These are phyloP conservation scores for Ephestia elutella DNA, from an alignment of 1,140 invertebrate genomes.

Conservation along the genomic window DNA sequence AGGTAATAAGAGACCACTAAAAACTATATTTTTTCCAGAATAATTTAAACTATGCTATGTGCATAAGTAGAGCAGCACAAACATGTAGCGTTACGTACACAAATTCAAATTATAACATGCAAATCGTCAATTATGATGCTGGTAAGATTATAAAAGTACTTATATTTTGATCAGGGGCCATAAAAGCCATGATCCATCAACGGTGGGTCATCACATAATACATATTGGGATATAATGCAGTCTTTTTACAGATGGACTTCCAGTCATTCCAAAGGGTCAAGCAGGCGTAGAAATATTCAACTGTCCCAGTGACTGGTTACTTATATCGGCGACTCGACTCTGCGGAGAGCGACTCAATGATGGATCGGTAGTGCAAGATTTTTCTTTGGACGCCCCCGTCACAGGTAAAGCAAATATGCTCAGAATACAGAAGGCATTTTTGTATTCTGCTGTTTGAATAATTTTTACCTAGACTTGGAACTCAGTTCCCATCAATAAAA, in stretches of 20 bases:
- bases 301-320: constrained; percentile 83
- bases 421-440: too few species aligned
- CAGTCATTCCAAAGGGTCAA: constrained; percentile 77
- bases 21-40: constrained; percentile 79
- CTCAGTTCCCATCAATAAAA: too few species aligned
- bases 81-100: constrained; percentile 81
- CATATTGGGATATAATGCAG: too few species aligned
- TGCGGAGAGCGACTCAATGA: constrained; percentile 85
- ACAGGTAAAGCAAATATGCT: constrained; percentile 66
- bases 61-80: constrained; percentile 77
- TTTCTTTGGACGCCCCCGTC: constrained; percentile 78
- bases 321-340: constrained; percentile 79
- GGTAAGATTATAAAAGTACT: constrained; percentile 42
- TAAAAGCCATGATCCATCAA: too few species aligned
- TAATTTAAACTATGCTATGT: constrained; percentile 86
- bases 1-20: too few species aligned
- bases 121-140: constrained; percentile 79
- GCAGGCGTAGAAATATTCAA: constrained; percentile 83
- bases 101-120: constrained; percentile 71
- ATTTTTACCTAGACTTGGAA: too few species aligned
- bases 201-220: too few species aligned
- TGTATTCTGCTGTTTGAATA: too few species aligned
- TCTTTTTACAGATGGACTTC: constrained; percentile 72
- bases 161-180: not conserved
- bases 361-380: constrained; percentile 76